Base-by-base conservation (phyloP, 2,113 vertebrate species). In the Phocoena sinus region DNA sequence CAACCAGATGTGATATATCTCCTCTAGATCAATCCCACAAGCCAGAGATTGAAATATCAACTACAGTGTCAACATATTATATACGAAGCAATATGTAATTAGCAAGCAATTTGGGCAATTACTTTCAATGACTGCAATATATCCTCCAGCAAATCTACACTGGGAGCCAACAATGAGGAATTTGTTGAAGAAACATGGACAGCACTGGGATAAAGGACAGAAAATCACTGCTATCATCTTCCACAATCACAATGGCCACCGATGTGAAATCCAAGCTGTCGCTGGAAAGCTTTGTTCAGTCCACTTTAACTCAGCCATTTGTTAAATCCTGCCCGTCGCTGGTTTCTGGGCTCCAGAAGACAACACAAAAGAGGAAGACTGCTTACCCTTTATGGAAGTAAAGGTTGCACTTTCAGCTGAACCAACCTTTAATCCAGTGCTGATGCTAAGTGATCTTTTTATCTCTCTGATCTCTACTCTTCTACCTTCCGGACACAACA, bases 381-480 rank as follows among this genome's bases (percentile, higher is more conserved):
- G 5, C 6, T 44, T 2, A 9, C 8, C 0, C 28, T 12, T 60
- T 17, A 8, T 8, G 14, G 18, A 71, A 71, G 1, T 14, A 7
- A 77, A 20, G 0, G 21, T 41, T 17, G 13, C 14, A 15, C 7
- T 8, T 62, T 58, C 23, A 81, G 2, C 1, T 10, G 11, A 83
- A 8, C 3, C 14, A 31, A 33, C 1, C 1, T 79, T 79, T 41
- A 25, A 33, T 21, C 1, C 18, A 14, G 3, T 8, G 33, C 25
- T 1, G 9, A 10, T 6, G 28, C 28, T 68, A 20, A 33, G 0
- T 4, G 15, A 12, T 62, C 38, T 62, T 25, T 38, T 11, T 1
- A 1, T 44, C 15, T 18, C 50, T 10, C 0, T 1, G 6, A 3
- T 33, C 7, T 0, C 13, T 28, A 4, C 18, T 2, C 11, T 21